A percentile compares a stretch with the other conserved stretches of the same genome.
phyloP scores from a whole-genome alignment of 2,113 vertebrate genomes.

The Vulpes ferrilata region DNA sequence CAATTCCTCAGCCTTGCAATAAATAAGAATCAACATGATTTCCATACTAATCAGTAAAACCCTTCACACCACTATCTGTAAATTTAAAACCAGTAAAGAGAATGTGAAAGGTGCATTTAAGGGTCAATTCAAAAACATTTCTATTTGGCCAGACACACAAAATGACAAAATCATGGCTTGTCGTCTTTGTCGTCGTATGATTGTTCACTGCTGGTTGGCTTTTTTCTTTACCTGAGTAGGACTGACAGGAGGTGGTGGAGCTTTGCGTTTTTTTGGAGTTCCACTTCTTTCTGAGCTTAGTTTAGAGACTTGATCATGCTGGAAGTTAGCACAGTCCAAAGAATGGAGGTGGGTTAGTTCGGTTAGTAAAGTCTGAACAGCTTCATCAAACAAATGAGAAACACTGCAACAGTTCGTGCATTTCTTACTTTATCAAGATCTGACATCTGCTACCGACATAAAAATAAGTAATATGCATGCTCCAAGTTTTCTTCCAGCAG shows the following conservation, averaged over 20 bases:
- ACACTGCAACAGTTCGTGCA: conserved; percentile 84
- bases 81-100: conserved; percentile 1
- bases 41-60: conserved; percentile 24
- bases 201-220: conserved; percentile 15
- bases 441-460: conserved; percentile 60
- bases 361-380: conserved; percentile 90
- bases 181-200: too few relatives aligned
- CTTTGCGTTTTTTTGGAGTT: conserved; percentile 99
- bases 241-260: conserved; percentile 98
- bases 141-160: conserved; percentile 12
- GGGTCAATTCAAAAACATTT: not conserved
- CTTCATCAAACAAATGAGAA: conserved; percentile 84
- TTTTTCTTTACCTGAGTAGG: conserved; percentile 95
- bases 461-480: conserved; percentile 80
- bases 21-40: conserved; percentile 47
- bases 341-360: conserved; percentile 91
- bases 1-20: conserved; percentile 17
- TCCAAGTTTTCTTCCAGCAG: conserved; percentile 74
- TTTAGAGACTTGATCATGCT: conserved; percentile 98
- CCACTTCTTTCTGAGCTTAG: conserved; percentile 98
- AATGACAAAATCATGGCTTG: conserved; percentile 4
- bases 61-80: not conserved
- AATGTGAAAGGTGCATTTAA: not conserved
- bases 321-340: conserved; percentile 92
- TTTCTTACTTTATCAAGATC: conserved; percentile 34